These are phyloP conservation scores for Epistrophe eligans DNA, from an alignment of 2,888 invertebrate genomes.

Conservation along the genomic window DNA sequence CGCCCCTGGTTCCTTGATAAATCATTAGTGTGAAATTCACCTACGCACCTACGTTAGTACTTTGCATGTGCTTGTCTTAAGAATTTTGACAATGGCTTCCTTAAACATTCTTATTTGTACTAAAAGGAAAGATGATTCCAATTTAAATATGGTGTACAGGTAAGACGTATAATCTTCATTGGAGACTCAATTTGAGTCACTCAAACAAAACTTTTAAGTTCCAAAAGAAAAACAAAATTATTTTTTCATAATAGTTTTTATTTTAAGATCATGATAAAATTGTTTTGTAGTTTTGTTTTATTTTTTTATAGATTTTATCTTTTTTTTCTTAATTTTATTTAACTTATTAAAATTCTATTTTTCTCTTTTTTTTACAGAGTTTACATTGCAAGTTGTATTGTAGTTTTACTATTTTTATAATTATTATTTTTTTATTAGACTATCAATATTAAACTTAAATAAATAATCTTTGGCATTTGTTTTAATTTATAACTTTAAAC, in stretches of 20 bases:
- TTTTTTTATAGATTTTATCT: constrained; percentile 34
- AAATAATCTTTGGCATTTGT: constrained; percentile 71
- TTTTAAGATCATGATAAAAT: constrained; percentile 58
- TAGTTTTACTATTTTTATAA: constrained; percentile 39
- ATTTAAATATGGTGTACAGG: too few relatives aligned
- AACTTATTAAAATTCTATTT: constrained; percentile 62
- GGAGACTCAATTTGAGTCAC: too few relatives aligned
- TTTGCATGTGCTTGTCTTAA: too few relatives aligned
- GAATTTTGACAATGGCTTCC: too few relatives aligned
- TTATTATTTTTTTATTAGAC: constrained; percentile 35
- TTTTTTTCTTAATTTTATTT: constrained; percentile 44
- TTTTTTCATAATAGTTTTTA: constrained; percentile 62
- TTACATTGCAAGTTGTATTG: constrained; percentile 62
- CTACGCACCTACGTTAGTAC: too few relatives aligned
- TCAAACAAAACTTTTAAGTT: too few relatives aligned
- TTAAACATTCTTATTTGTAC: too few relatives aligned
- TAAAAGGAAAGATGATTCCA: too few relatives aligned
- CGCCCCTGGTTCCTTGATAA: too few relatives aligned
- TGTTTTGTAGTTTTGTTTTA: constrained; percentile 27
- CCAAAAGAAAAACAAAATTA: neutral
- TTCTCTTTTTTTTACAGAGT: constrained; percentile 73
- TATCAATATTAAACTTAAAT: constrained; percentile 62
- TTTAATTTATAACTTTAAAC: constrained; percentile 54
- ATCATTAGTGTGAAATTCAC: too few relatives aligned
- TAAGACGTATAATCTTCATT: too few relatives aligned